phyloP scores from a whole-genome alignment of 2,888 invertebrate genomes.

The Polyploca ridens region DNA sequence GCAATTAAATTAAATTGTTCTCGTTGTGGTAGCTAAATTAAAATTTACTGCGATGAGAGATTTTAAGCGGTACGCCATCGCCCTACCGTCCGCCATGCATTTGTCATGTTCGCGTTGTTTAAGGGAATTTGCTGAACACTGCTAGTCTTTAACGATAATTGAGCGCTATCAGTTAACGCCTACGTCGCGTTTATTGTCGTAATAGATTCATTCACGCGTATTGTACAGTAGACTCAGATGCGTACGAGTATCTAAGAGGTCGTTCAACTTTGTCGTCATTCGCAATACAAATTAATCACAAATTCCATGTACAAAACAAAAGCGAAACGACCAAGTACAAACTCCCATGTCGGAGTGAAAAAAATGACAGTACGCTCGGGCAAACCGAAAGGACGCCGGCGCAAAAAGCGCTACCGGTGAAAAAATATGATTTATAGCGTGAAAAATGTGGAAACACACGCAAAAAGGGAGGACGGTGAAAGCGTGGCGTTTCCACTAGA shows the following conservation, averaged over 20 bases:
- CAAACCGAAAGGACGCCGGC: conserved; percentile 78
- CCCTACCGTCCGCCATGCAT: conserved; percentile 47
- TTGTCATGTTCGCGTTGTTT: conserved; percentile 55
- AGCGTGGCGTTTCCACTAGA: conserved; percentile 78
- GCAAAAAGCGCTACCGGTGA: conserved; percentile 82
- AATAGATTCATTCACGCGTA: conserved; percentile 13
- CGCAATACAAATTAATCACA: conserved; percentile 69
- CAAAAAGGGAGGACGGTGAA: conserved; percentile 78
- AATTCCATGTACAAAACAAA: conserved; percentile 75
- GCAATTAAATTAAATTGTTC: conserved; percentile 84
- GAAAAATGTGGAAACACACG: conserved; percentile 85
- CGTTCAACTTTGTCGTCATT: conserved; percentile 54
- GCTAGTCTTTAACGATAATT: conserved; percentile 40
- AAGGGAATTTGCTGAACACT: conserved; percentile 46
- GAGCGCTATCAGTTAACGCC: conserved; percentile 34
- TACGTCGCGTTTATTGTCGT: conserved; percentile 25
- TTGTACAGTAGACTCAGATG: background rate
- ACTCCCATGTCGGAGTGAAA: conserved; percentile 78
- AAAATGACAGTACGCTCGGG: conserved; percentile 80
- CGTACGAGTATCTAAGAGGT: conserved; percentile 38
- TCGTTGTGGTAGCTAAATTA: conserved; percentile 81
- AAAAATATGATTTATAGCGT: conserved; percentile 84
- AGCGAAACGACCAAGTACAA: conserved; percentile 73
- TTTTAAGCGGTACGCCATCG: conserved; percentile 61
- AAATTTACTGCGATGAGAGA: conserved; percentile 75